phyloP scores from a whole-genome alignment of 1,140 invertebrate genomes.

The Sycophaga agraensis region DNA sequence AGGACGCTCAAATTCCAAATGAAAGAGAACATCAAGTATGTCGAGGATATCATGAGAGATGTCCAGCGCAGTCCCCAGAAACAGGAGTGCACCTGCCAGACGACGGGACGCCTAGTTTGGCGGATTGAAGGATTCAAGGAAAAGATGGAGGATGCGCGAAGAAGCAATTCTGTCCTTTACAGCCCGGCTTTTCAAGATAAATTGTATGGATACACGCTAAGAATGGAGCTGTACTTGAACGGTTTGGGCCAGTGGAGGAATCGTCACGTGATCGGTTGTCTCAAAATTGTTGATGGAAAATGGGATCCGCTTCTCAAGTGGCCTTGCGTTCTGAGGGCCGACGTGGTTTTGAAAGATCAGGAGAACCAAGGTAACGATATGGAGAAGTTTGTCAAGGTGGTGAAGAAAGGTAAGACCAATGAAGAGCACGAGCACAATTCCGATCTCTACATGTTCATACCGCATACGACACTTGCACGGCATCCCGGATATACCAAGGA shows the following conservation, averaged over 20 bases:
- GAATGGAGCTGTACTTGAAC: slow-evolving; percentile 68
- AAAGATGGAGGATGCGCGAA: slow-evolving; percentile 66
- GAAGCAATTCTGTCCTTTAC: slow-evolving; percentile 61
- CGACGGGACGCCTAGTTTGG: slow-evolving; percentile 68
- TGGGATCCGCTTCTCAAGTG: slow-evolving; percentile 70
- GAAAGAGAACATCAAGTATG: slow-evolving; percentile 36
- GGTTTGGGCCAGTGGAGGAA: slow-evolving; percentile 73
- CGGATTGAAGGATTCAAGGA: slow-evolving; percentile 65
- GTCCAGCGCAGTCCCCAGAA: neutral
- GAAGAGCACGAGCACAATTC: slow-evolving; percentile 57
- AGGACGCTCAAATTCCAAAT: slow-evolving; percentile 38
- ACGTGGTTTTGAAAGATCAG: slow-evolving; percentile 66
- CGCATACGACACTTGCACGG: slow-evolving; percentile 66
- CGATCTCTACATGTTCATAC: slow-evolving; percentile 72
- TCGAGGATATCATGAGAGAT: slow-evolving; percentile 38
- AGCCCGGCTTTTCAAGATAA: slow-evolving; percentile 69
- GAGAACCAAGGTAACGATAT: slow-evolving; percentile 53
- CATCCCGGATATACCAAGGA: slow-evolving; percentile 65
- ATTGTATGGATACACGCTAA: slow-evolving; percentile 71
- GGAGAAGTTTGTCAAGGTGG: slow-evolving; percentile 58
- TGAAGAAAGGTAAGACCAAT: slow-evolving; percentile 48
- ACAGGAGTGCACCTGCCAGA: slow-evolving; percentile 43
- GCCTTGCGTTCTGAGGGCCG: slow-evolving; percentile 67
- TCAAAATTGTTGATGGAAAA: slow-evolving; percentile 66
- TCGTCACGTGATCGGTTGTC: slow-evolving; percentile 66